Conservation (phyloP, 1,140 invertebrate genomes). For the Xylocopa sonorina region DNA sequence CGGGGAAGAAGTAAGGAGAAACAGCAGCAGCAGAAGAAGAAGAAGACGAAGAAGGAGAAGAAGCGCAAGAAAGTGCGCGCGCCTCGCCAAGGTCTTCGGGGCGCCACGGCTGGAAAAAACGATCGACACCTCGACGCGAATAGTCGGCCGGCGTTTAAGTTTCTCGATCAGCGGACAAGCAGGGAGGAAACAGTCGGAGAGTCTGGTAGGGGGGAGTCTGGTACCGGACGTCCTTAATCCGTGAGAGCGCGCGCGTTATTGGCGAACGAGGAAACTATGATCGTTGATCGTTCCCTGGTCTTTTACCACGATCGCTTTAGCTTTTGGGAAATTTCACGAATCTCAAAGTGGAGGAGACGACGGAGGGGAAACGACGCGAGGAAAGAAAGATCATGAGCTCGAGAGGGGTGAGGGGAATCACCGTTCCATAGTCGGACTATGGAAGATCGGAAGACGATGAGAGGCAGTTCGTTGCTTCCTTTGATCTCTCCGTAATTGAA, state of each 20-base stretch:
- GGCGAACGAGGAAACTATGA: constrained; percentile 27
- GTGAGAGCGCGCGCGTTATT: constrained; percentile 23
- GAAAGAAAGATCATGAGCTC: constrained; percentile 21
- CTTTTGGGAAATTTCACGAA: not conserved
- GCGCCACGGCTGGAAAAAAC: constrained; percentile 66
- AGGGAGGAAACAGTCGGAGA: not conserved
- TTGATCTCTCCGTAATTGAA: constrained; percentile 68
- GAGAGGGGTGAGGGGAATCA: not conserved
- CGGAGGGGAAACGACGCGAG: not conserved
- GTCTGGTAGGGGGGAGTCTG: too few relatives aligned
- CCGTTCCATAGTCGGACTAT: too few relatives aligned
- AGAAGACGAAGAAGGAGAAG: constrained; percentile 67
- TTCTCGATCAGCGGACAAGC: not conserved
- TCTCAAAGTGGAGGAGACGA: too few relatives aligned
- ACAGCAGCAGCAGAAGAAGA: constrained; percentile 63
- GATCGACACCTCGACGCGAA: constrained; percentile 57
- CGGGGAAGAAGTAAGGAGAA: constrained; percentile 64
- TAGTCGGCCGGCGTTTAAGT: constrained; percentile 18
- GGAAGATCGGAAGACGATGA: constrained; percentile 1
- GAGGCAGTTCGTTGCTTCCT: constrained; percentile 58
- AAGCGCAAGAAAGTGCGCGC: constrained; percentile 67
- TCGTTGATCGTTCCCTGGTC: not conserved
- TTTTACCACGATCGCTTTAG: constrained; percentile 14
- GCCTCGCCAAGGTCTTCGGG: constrained; percentile 74
- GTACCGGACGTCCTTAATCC: constrained; percentile 13